A percentile compares a stretch with the other conserved stretches of the same genome.
phyloP scores from a whole-genome alignment of 1,140 invertebrate species.

The Kradibia gibbosae region DNA sequence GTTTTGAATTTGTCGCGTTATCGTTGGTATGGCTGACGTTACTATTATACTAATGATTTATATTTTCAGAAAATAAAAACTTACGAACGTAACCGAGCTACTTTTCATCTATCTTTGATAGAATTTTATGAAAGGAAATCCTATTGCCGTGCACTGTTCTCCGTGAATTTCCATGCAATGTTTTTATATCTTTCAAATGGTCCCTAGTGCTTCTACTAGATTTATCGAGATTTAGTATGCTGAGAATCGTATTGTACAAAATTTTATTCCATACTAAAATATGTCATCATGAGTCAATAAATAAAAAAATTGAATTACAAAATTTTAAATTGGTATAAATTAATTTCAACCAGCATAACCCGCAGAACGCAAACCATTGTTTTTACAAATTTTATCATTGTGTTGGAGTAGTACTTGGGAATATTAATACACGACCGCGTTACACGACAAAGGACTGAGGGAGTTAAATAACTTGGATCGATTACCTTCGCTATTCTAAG shows the following conservation, averaged over 20 bases:
- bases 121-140: conserved; percentile 48
- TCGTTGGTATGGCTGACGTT: conserved; percentile 13
- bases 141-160: conserved; percentile 3
- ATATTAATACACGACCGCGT: no score
- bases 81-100: not conserved
- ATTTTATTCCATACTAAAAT: conserved; percentile 38
- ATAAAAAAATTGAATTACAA: conserved; percentile 36
- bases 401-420: no score
- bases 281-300: conserved; percentile 3
- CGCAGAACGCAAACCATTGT: not conserved
- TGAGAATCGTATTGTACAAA: conserved; percentile 17
- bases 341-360: not conserved
- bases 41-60: conserved; percentile 40
- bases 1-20: conserved; percentile 45
- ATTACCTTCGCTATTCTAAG: no score
- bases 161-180: conserved; percentile 47
- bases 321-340: conserved; percentile 9
- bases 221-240: conserved; percentile 46
- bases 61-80: conserved; percentile 16
- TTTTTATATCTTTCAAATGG: conserved; percentile 47
- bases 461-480: no score
- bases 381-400: no score
- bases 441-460: no score
- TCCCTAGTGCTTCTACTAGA: conserved; percentile 46
- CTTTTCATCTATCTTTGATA: conserved; percentile 25